Conservation (phyloP, 1,140 invertebrate species). For the Holcopasites calliopsidis region DNA sequence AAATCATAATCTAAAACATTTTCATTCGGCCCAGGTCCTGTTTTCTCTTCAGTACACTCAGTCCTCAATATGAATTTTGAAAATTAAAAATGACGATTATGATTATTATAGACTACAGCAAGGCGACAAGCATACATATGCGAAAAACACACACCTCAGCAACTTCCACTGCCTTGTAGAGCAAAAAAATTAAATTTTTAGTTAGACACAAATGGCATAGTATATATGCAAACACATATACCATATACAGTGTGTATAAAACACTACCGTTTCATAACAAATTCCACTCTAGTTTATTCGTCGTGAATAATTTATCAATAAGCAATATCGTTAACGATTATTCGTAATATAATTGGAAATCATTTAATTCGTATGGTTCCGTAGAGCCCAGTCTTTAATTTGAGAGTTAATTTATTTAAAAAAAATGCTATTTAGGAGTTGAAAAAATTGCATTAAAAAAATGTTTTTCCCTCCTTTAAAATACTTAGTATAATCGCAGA, state of each 20-base stretch:
- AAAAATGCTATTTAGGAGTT: too few species aligned
- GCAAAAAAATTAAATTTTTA: slow-evolving; percentile 75
- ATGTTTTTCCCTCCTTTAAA: too few species aligned
- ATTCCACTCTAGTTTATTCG: too few species aligned
- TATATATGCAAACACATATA: neutral
- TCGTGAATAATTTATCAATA: too few species aligned
- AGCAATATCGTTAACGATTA: too few species aligned
- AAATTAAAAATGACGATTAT: slow-evolving; percentile 15
- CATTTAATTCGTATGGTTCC: too few species aligned
- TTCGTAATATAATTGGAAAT: too few species aligned
- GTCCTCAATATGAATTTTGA: neutral
- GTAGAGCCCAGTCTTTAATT: too few species aligned
- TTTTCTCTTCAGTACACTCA: neutral
- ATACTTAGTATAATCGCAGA: too few species aligned
- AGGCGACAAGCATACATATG: slow-evolving; percentile 57
- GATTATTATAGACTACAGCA: slow-evolving; percentile 39
- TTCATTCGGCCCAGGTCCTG: neutral
- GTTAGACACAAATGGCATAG: slow-evolving; percentile 55
- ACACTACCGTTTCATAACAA: too few species aligned
- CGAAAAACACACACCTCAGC: slow-evolving; percentile 81
- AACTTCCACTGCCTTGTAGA: slow-evolving; percentile 80
- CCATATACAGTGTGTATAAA: neutral
- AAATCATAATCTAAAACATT: slow-evolving; percentile 21
- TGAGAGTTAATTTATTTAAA: too few species aligned
- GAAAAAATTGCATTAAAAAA: too few species aligned